Conservation (phyloP, 2,888 invertebrate genomes). For the Exephanes ischioxanthus region DNA sequence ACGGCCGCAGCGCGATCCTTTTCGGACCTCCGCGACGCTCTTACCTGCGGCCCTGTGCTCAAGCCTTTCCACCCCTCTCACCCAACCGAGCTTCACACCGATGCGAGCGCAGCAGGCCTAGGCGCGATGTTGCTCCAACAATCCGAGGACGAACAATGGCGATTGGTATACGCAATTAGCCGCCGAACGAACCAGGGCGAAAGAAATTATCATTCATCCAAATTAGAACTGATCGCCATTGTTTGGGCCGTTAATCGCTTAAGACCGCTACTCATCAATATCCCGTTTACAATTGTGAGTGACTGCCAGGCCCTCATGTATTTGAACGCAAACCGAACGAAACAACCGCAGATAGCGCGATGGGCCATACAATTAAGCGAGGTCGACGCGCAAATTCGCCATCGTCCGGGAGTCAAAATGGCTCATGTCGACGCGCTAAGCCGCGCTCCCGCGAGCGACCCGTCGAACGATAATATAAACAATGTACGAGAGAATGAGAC, state of each 20-base stretch:
- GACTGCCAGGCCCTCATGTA: background rate
- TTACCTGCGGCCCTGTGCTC: slow-evolving; percentile 33
- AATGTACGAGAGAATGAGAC: no score
- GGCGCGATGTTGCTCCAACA: slow-evolving; percentile 62
- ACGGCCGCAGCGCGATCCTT: slow-evolving; percentile 29
- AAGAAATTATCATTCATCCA: slow-evolving; percentile 71
- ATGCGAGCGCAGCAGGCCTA: slow-evolving; percentile 24
- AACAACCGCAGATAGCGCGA: no score
- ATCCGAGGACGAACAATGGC: slow-evolving; percentile 57
- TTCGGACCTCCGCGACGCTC: slow-evolving; percentile 24
- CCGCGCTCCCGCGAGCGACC: no score
- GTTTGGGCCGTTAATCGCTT: slow-evolving; percentile 39
- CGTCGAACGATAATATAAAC: no score
- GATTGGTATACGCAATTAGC: slow-evolving; percentile 70
- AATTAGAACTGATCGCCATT: slow-evolving; percentile 49
- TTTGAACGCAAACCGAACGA: background rate
- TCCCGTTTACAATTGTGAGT: slow-evolving; percentile 39
- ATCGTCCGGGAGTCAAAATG: no score
- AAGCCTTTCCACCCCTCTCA: slow-evolving; percentile 23
- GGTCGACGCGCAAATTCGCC: no score
- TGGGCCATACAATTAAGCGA: no score
- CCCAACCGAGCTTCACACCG: slow-evolving; percentile 51
- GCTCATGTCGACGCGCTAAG: no score
- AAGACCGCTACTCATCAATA: background rate
- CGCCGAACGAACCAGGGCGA: slow-evolving; percentile 72